Base-by-base conservation (phyloP, 2,113 vertebrate species). In the Entelurus aequoreus region DNA sequence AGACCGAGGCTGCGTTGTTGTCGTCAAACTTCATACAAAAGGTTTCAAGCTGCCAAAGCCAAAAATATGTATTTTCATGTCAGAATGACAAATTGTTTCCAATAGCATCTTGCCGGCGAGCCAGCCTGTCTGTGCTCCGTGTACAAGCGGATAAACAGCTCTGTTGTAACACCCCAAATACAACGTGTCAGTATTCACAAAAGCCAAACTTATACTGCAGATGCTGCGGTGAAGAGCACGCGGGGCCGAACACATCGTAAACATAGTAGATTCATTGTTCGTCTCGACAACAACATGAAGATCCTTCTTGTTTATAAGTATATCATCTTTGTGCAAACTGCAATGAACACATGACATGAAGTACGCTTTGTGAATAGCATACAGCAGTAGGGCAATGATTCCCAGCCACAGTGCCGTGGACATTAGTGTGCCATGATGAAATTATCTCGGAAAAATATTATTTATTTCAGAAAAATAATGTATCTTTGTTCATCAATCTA, bases 211-310 rank as follows among this genome's bases (percentile, higher is more conserved):
- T 64, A 35, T 53, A 54, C 40, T n/a, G 46, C 49, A 66, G 54
- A 68, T 36, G 4, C 53, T 15, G 62, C 8, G 1, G 19, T 47
- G 66, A 63, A 50, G 48, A 52, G 6, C 7, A 62, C 63, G 49
- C 46, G 15, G 36, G 61, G 70, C 28, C 28, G 4, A 28, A 28
- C 28, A 28, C 3, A 28, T 28, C 28, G 59, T 62, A 36, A 62
- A 62, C 66, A 70, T 62, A 73, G 73, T 72, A 83, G 76, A 68
- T 59, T 51, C 55, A 66, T 61, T 64, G 49, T 49, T 49, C 12
- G 21, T 40, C 14, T 3, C 14, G 8, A 50, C 21, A 55, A 12
- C 48, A 46, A 59, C 44, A 53, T 8, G 48, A 63, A 52, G 14
- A 36, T 7, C 49, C 60, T 46, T 40, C 63, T 16, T 56, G 40